Evolutionary conservation across 2,113 vertebrate species (phyloP), one percentile per base, ranked within the genome.

Genomic region (Suncus etruscus): DNA sequence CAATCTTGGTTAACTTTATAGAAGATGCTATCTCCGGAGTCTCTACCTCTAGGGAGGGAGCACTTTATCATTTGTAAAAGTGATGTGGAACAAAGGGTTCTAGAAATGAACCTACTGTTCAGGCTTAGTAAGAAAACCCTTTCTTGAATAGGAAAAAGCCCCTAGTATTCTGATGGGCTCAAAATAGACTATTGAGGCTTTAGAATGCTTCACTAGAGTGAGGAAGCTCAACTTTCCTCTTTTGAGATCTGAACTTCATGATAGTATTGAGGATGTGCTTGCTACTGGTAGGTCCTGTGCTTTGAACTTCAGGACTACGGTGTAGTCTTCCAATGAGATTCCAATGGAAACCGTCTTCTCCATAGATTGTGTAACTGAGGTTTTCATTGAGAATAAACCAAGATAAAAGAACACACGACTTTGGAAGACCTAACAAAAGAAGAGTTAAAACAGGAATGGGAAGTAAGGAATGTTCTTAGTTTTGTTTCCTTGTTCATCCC

Each of bases 41-140:
- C 61, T 31, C 61, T 50, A 24, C 48, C 63, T 65, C 72, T 51
- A 76, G 51, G 63, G 72, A 76, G 51, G 63, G 72, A 69, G 25
- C 45, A 82, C 50, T 82, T 81, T 54, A 51, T 76, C 82, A 72
- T 93, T 11, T 87, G 47, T 27, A 94, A 72, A 73, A 78, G 78
- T 72, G 68, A 78, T 11, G 45, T 7, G 29, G 78, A 87, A 70
- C 65, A 51, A 73, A 83, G 66, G 72, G 66, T 83, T 54, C 65
- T 11, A 78, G 65, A 87, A 94, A 83, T 54, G 73, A 18, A 78
- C 18, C 54, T 58, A 72, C 24, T 32, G 32, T 73, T 90, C 29
- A 73, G 51, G 24, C 50, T 48, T n/a, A 18, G 68, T 24, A 83
- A 65, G 18, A 83, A 91, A 83, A 82, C 65, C 32, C 14, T n/a